phyloP scores from a whole-genome alignment of 2,797 vertebrate genomes.

The Microcaecilia unicolor region DNA sequence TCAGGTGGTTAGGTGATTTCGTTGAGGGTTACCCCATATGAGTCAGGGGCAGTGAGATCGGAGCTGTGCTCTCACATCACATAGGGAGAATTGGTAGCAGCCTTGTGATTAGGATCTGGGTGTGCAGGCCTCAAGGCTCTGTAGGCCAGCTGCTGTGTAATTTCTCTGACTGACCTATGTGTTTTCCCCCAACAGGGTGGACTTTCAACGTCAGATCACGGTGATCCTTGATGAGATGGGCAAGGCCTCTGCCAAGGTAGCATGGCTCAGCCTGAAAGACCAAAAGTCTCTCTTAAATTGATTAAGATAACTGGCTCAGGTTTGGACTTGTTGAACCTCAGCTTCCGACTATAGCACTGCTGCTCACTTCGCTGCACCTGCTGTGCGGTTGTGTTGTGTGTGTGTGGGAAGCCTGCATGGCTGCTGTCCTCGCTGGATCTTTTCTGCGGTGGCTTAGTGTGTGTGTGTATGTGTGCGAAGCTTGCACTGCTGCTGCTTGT shows the following conservation, averaged over 20 bases:
- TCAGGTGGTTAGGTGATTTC: no score
- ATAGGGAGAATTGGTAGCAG: background rate
- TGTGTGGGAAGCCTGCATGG: no score
- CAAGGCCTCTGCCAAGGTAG: constrained; percentile 78
- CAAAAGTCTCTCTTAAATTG: background rate
- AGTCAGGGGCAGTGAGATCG: no score
- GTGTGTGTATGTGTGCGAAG: no score
- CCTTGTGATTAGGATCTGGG: background rate
- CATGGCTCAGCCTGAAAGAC: background rate
- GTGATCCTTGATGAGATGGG: constrained; percentile 78
- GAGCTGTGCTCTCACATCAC: background rate
- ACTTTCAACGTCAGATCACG: constrained; percentile 63
- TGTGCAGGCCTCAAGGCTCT: background rate
- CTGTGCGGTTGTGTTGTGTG: no score
- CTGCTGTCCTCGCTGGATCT: no score
- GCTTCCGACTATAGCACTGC: no score
- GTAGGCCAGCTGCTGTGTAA: background rate
- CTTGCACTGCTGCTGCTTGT: no score
- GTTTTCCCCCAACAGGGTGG: constrained; percentile 46
- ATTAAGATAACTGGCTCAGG: background rate
- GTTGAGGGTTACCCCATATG: rapidly evolving
- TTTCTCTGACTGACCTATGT: background rate
- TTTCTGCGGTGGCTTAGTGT: no score
- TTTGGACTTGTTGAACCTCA: background rate
- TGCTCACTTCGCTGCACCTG: no score